A percentile compares a stretch with the other conserved stretches of the same genome.
These are phyloP conservation scores for Neosilurus mollespiculum DNA, from an alignment of 2,797 vertebrate species.

Conservation along the genomic window DNA sequence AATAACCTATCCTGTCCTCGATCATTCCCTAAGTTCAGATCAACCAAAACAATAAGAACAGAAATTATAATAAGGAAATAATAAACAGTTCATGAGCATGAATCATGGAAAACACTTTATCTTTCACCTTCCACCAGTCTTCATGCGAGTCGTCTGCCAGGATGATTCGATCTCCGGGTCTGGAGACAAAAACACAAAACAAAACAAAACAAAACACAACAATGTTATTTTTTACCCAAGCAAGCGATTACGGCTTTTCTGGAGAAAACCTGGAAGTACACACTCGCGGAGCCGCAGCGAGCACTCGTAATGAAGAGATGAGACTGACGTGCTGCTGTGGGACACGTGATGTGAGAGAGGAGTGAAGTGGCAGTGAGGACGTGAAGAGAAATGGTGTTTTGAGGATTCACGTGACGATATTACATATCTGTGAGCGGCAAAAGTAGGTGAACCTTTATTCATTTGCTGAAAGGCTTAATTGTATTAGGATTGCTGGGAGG, in stretches of 20 bases:
- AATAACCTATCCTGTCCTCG: constrained; percentile 90
- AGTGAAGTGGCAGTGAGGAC: background rate
- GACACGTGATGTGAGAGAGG: constrained; percentile 18
- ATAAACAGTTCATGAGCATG: background rate
- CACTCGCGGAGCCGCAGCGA: constrained; percentile 22
- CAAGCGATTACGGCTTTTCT: background rate
- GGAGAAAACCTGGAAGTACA: constrained; percentile 15
- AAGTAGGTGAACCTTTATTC: no score
- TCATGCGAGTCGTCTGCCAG: constrained; percentile 90
- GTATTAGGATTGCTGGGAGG: no score
- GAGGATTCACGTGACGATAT: no score
- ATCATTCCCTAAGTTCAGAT: constrained; percentile 82
- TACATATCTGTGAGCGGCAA: no score
- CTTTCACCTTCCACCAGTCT: constrained; percentile 96
- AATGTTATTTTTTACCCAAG: background rate
- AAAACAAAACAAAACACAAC: no score
- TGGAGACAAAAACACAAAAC: constrained; percentile 62
- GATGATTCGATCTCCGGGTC: constrained; percentile 90
- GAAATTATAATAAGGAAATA: background rate
- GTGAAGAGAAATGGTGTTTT: no score
- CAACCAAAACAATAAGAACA: background rate
- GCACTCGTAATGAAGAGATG: constrained; percentile 48
- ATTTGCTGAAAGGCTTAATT: no score
- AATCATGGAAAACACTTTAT: background rate
- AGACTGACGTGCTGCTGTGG: constrained; percentile 45